These are phyloP conservation scores for Sterrhoptilus dennistouni DNA, from an alignment of 2,113 vertebrate species.

Conservation along the genomic window DNA sequence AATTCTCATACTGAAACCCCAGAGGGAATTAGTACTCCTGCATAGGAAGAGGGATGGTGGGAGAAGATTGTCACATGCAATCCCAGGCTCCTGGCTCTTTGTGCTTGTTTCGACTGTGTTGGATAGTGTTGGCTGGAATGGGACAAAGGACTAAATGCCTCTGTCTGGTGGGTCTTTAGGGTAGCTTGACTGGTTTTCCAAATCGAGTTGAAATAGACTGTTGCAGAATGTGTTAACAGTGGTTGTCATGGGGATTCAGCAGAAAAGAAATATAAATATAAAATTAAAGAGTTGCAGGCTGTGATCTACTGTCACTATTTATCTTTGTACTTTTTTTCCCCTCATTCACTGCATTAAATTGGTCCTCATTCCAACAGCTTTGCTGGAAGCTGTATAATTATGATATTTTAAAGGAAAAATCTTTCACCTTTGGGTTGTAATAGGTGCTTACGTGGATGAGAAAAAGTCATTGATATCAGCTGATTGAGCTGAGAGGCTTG, in stretches of 20 bases:
- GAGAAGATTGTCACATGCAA: neutral
- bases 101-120: rapidly evolving
- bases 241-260: slow-evolving; percentile 50
- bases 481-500: neutral
- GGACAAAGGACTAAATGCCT: neutral
- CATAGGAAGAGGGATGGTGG: neutral
- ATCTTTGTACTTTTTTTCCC: neutral
- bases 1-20: neutral
- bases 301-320: slow-evolving; percentile 33
- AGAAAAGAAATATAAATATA: slow-evolving; percentile 40
- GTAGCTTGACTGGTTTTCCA: neutral
- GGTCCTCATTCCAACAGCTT: neutral
- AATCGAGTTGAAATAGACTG: neutral
- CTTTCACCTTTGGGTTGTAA: neutral
- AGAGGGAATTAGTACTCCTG: neutral
- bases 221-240: neutral
- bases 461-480: neutral
- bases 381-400: neutral
- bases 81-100: neutral
- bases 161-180: neutral
- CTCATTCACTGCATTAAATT: neutral
- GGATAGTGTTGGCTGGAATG: neutral
- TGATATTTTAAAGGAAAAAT: neutral
- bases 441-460: neutral
- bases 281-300: slow-evolving; percentile 26